These are phyloP conservation scores for Apostichopus californicus DNA, from an alignment of 35 echinoderm and acorn worm genomes.

Conservation along the genomic window DNA sequence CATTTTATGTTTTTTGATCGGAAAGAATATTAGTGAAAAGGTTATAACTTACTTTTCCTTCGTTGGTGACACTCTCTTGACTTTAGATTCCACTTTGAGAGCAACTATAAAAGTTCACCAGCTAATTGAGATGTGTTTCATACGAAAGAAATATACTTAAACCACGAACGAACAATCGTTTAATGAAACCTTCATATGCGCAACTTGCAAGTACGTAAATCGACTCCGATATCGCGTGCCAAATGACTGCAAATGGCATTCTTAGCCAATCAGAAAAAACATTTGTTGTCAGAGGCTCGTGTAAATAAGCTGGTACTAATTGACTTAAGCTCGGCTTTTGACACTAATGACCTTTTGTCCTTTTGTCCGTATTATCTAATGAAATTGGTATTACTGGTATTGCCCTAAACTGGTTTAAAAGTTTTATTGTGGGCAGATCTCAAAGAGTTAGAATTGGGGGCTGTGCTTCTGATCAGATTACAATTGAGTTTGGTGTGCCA, in stretches of 20 bases:
- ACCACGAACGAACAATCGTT: conserved; percentile 31
- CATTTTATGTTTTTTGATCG: no score
- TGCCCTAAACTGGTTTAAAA: no score
- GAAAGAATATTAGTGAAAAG: background rate
- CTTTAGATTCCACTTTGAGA: conserved; percentile 23
- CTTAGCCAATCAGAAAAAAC: conserved; percentile 40
- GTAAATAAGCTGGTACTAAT: background rate
- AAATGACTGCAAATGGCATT: conserved; percentile 25
- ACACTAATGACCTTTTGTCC: no score
- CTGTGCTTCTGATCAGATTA: no score
- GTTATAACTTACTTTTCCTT: conserved; percentile 1
- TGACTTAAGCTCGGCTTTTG: no score
- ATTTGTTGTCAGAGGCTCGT: conserved; percentile 27
- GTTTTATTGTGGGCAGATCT: no score
- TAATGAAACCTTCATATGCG: conserved; percentile 26
- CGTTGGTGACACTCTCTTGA: background rate
- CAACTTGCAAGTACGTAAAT: conserved; percentile 37
- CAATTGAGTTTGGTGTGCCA: no score
- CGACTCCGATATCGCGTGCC: conserved; percentile 38
- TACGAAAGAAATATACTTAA: conserved; percentile 3
- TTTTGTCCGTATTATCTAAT: no score
- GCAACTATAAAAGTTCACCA: conserved; percentile 4
- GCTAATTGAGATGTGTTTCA: conserved; percentile 36
- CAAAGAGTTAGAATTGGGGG: no score
- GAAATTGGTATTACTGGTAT: no score